These are phyloP conservation scores for Leptopilina myrica DNA, from an alignment of 2,888 invertebrate genomes.

Conservation along the genomic window DNA sequence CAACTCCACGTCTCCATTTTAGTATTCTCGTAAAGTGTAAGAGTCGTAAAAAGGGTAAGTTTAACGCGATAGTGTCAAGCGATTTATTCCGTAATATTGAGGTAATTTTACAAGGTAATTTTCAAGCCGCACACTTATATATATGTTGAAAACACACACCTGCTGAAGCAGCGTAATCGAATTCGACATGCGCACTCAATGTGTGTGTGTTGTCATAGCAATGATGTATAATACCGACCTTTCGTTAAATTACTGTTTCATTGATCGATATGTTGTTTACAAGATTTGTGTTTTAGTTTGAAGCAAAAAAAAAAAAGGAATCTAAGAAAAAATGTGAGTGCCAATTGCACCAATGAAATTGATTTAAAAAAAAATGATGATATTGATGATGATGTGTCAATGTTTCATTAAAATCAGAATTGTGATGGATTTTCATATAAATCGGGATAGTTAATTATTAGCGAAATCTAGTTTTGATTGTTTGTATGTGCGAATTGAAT, in stretches of 20 bases:
- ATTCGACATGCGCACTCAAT: constrained; percentile 35
- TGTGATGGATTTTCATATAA: constrained; percentile 18
- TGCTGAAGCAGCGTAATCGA: constrained; percentile 24
- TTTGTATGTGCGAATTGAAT: constrained; percentile 20
- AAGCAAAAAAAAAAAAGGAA: background rate
- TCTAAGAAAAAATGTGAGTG: too few species aligned
- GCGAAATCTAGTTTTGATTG: constrained; percentile 12
- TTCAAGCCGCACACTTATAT: background rate
- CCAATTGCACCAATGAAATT: too few species aligned
- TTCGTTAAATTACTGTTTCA: constrained; percentile 36
- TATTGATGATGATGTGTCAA: background rate
- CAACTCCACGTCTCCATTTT: constrained; percentile 4
- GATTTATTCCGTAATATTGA: constrained; percentile 22
- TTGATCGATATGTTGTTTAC: constrained; percentile 31
- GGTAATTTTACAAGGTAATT: constrained; percentile 27
- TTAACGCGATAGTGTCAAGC: constrained; percentile 1
- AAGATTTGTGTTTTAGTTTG: constrained; percentile 7
- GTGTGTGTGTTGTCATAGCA: constrained; percentile 30
- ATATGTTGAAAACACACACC: constrained; percentile 12
- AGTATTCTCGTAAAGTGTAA: constrained; percentile 12
- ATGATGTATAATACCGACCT: constrained; percentile 19
- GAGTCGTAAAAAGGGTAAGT: background rate
- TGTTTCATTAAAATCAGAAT: background rate
- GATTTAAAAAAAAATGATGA: background rate
- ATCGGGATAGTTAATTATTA: constrained; percentile 17